Conservation (phyloP, 2,113 vertebrate species). For the Paradoxurus hermaphroditus region DNA sequence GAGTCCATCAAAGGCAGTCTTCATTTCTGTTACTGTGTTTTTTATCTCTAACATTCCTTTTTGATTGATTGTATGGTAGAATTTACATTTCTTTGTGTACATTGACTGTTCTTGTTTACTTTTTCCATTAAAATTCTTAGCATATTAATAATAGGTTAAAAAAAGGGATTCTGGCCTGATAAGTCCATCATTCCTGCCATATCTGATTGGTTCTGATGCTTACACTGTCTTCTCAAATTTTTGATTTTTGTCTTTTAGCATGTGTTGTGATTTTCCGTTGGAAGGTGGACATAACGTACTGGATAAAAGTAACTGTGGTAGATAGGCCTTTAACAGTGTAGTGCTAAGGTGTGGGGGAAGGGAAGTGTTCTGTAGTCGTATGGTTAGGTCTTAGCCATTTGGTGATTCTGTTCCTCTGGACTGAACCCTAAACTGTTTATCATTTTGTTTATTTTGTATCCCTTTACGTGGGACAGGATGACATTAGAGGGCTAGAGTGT, state of each 20-base stretch:
- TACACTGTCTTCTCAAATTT: background rate
- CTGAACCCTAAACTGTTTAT: background rate
- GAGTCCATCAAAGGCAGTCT: background rate
- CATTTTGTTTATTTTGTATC: background rate
- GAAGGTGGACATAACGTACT: background rate
- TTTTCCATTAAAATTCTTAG: background rate
- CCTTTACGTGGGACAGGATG: background rate
- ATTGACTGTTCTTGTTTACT: background rate
- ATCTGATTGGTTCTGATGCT: background rate
- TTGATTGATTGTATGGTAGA: background rate
- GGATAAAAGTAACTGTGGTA: background rate
- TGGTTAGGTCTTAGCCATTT: background rate
- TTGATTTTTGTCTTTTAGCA: background rate
- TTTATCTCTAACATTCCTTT: conserved; percentile 20
- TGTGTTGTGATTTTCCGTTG: background rate
- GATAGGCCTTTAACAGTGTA: background rate
- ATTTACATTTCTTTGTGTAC: background rate
- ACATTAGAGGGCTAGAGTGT: background rate
- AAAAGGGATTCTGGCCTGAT: background rate
- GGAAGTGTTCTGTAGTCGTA: background rate
- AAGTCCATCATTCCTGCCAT: background rate
- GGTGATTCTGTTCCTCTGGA: background rate
- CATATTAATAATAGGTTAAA: background rate
- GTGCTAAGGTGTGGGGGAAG: background rate
- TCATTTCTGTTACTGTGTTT: background rate